These are phyloP conservation scores for Amblyopsis hoosieri DNA, from an alignment of 2,797 vertebrate genomes.

Conservation along the genomic window DNA sequence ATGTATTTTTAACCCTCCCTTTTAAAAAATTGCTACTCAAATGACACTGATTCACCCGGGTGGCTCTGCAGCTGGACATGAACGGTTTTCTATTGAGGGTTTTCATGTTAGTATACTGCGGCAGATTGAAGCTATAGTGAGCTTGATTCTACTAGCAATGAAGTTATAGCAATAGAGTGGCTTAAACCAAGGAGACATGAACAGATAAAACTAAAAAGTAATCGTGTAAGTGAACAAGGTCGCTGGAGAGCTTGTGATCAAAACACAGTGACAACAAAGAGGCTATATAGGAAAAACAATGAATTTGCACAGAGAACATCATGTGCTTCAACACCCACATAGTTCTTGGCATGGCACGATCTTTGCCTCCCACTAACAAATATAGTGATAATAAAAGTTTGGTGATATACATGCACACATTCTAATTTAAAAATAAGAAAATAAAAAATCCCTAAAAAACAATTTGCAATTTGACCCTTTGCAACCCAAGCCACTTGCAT, in stretches of 20 bases:
- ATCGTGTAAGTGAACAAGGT: slow-evolving; percentile 30
- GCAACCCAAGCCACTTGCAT: too few species aligned
- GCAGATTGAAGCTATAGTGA: too few species aligned
- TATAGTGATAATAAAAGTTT: not conserved
- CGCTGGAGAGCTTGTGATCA: slow-evolving; percentile 32
- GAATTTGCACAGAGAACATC: slow-evolving; percentile 29
- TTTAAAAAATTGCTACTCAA: too few species aligned
- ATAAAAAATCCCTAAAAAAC: too few species aligned
- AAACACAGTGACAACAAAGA: slow-evolving; percentile 40
- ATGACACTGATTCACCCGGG: too few species aligned
- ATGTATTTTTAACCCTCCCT: not conserved
- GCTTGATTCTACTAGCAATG: too few species aligned
- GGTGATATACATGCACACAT: not conserved
- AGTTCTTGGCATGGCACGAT: not conserved
- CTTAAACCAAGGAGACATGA: too few species aligned
- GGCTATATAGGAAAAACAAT: not conserved
- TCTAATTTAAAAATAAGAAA: not conserved
- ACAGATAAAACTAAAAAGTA: slow-evolving; percentile 10
- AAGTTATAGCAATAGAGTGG: slow-evolving; percentile 9
- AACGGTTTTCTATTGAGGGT: too few species aligned
- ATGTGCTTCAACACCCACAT: slow-evolving; percentile 35
- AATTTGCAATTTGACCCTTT: too few species aligned
- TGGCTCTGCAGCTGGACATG: too few species aligned
- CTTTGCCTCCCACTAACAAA: not conserved
- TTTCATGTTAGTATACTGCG: too few species aligned